Percentiles rank a stretch among this genome's conserved stretches.
These are phyloP conservation scores for Polypedilum pembai DNA, from an alignment of 1,140 invertebrate species.

Conservation along the genomic window DNA sequence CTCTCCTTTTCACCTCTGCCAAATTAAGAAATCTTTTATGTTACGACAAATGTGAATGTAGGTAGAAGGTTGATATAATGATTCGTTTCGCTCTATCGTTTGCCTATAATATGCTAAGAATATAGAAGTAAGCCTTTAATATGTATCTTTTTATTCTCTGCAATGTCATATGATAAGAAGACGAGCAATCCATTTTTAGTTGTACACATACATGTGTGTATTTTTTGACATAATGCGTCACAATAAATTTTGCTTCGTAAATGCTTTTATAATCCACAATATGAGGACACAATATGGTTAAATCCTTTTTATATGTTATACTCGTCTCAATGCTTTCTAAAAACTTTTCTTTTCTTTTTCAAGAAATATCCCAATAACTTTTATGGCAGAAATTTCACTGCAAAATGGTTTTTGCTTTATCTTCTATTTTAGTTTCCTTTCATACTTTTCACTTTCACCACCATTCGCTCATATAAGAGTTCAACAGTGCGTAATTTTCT, in stretches of 20 bases:
- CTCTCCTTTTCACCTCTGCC: background rate
- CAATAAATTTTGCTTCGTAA: background rate
- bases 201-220: background rate
- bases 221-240: background rate
- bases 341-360: background rate
- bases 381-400: background rate
- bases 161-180: background rate
- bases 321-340: background rate
- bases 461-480: background rate
- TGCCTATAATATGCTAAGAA: no score
- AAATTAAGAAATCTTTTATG: no score
- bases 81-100: no score
- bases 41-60: no score
- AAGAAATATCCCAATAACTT: background rate
- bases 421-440: no score
- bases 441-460: no score
- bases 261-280: constrained; percentile 18
- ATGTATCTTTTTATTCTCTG: background rate
- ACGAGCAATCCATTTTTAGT: constrained; percentile 5
- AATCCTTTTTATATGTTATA: background rate
- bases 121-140: no score
- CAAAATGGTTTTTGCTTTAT: no score
- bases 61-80: no score
- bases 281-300: background rate
- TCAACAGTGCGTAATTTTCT: background rate